phyloP scores from a whole-genome alignment of 2,113 vertebrate genomes.

The Oncorhynchus gorbuscha region DNA sequence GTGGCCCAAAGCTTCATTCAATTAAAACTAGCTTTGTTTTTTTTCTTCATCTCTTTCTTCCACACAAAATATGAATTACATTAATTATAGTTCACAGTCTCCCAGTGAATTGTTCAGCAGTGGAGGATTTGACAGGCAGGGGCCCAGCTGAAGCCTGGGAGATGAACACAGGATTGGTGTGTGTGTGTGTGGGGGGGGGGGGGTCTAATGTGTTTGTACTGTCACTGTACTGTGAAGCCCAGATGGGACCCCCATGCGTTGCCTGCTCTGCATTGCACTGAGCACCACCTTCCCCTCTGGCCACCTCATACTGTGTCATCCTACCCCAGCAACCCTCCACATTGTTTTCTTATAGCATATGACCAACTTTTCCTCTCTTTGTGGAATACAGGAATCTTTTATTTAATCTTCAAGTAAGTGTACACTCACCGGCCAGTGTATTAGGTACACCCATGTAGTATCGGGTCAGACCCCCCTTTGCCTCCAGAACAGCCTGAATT shows the following conservation, averaged over 20 bases:
- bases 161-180: conserved; percentile 57
- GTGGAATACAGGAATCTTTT: neutral
- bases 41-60: conserved; percentile 20
- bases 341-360: conserved; percentile 10
- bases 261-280: conserved; percentile 28
- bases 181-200: conserved; percentile 14
- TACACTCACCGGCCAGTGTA: too few species aligned
- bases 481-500: too few species aligned
- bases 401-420: neutral
- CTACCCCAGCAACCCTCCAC: conserved; percentile 1
- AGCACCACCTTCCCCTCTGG: conserved; percentile 15
- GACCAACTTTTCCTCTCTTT: neutral
- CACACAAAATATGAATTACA: conserved; percentile 70
- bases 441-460: too few species aligned
- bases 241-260: conserved; percentile 61
- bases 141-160: conserved; percentile 71
- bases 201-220: conserved; percentile 57
- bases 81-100: conserved; percentile 71
- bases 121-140: conserved; percentile 53
- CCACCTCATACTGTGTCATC: conserved; percentile 4
- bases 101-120: conserved; percentile 70
- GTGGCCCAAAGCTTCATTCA: conserved; percentile 57
- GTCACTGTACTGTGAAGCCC: conserved; percentile 71
- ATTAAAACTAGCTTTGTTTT: conserved; percentile 61
- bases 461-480: too few species aligned